Percentiles rank a stretch among this genome's conserved stretches.
phyloP scores from a whole-genome alignment of 1,140 invertebrate genomes.

The Asobara japonica region DNA sequence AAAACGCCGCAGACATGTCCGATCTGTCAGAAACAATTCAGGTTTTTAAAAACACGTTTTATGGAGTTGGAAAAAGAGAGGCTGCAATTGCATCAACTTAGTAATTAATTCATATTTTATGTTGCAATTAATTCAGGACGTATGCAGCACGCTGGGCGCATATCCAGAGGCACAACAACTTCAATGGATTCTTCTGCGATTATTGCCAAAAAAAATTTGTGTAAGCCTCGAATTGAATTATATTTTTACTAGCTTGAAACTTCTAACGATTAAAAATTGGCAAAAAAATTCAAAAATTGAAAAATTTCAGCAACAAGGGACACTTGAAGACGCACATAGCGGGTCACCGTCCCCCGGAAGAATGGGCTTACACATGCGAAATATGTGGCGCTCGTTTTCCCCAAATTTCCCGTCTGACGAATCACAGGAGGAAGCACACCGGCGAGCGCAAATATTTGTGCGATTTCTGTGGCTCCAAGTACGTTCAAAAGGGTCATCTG shows the following conservation, averaged over 20 bases:
- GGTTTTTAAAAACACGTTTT: conserved; percentile 18
- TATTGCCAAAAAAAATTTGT: conserved; percentile 19
- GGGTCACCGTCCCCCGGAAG: neutral
- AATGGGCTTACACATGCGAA: conserved; percentile 36
- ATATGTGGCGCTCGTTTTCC: conserved; percentile 52
- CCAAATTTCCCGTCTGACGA: conserved; percentile 42
- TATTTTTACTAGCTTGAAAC: neutral
- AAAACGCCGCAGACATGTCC: conserved; percentile 67
- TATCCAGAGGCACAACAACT: neutral
- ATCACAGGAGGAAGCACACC: conserved; percentile 70
- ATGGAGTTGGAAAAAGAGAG: too few relatives aligned
- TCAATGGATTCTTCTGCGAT: conserved; percentile 11
- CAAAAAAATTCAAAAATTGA: neutral
- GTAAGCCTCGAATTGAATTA: neutral
- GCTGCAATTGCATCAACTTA: too few relatives aligned
- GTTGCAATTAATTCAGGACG: neutral
- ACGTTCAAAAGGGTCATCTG: conserved; percentile 32
- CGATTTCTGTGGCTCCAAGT: conserved; percentile 42
- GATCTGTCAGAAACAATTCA: conserved; percentile 68
- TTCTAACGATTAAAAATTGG: neutral
- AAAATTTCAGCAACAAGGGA: conserved; percentile 10
- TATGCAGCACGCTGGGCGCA: conserved; percentile 27
- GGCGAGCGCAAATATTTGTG: conserved; percentile 74
- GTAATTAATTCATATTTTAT: neutral
- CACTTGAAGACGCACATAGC: conserved; percentile 15